Conservation (phyloP, 2,888 invertebrate genomes). For the Mystacides longicornis region DNA sequence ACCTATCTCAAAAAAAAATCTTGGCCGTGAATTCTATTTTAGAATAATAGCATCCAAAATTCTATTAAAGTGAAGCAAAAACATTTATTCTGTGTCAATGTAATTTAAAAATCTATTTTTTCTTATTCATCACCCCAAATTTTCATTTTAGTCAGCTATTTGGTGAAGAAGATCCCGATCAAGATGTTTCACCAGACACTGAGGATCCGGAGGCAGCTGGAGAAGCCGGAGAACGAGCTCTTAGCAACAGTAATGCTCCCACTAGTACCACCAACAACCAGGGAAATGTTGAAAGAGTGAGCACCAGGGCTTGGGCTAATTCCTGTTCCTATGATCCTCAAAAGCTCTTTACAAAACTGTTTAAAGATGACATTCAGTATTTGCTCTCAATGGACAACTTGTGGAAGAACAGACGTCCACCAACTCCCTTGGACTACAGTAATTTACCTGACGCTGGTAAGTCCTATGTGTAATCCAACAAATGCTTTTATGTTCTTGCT, state of each 20-base stretch:
- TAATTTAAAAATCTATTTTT: constrained; percentile 14
- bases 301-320: constrained; percentile 88
- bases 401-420: constrained; percentile 87
- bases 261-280: constrained; percentile 21
- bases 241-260: constrained; percentile 30
- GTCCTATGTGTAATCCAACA: too few species aligned
- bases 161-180: constrained; percentile 90
- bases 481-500: too few species aligned
- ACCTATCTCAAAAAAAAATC: too few species aligned
- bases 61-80: neutral
- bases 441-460: constrained; percentile 50
- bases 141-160: constrained; percentile 74
- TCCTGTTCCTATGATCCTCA: constrained; percentile 73
- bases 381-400: constrained; percentile 89
- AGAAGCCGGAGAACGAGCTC: constrained; percentile 55
- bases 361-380: constrained; percentile 90
- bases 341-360: constrained; percentile 87
- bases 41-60: too few species aligned
- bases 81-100: constrained; percentile 7
- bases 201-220: constrained; percentile 89
- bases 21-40: too few species aligned
- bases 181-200: constrained; percentile 96
- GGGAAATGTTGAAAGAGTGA: constrained; percentile 51
- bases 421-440: constrained; percentile 70
- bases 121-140: too few species aligned